These are phyloP conservation scores for Chunga burmeisteri DNA, from an alignment of 2,113 vertebrate species.

Conservation along the genomic window DNA sequence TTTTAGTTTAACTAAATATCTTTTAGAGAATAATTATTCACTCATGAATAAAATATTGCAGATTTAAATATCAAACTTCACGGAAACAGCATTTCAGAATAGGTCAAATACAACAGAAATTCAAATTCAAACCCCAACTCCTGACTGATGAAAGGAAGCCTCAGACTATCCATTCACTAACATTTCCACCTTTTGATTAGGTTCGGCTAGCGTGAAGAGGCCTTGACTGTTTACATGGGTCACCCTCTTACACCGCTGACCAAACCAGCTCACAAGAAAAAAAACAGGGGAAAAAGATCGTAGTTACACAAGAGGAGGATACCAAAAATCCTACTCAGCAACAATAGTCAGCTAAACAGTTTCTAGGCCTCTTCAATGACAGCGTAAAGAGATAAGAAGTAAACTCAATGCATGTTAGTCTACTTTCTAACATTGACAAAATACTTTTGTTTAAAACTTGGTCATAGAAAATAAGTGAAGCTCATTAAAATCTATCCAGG, in stretches of 20 bases:
- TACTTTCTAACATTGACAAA: neutral
- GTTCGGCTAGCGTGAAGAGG: neutral
- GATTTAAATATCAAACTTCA: neutral
- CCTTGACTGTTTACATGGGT: neutral
- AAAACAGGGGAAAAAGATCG: neutral
- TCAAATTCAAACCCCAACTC: neutral
- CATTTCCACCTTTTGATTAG: neutral
- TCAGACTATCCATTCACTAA: neutral
- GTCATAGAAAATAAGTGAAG: neutral
- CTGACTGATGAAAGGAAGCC: neutral
- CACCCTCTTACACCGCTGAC: neutral
- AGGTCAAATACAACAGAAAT: neutral
- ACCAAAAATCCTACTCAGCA: neutral
- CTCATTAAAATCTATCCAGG: neutral
- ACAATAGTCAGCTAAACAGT: rapidly evolving
- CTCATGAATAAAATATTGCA: neutral
- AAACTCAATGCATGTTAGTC: neutral
- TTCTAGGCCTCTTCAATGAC: neutral
- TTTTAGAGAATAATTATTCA: neutral
- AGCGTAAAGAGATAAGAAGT: neutral
- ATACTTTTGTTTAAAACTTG: neutral
- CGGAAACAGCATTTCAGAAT: neutral
- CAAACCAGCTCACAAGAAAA: neutral
- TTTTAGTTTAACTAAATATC: neutral
- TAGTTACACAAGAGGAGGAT: neutral